Conservation (phyloP, 2,888 invertebrate genomes). For the Syrista parreyssii region DNA sequence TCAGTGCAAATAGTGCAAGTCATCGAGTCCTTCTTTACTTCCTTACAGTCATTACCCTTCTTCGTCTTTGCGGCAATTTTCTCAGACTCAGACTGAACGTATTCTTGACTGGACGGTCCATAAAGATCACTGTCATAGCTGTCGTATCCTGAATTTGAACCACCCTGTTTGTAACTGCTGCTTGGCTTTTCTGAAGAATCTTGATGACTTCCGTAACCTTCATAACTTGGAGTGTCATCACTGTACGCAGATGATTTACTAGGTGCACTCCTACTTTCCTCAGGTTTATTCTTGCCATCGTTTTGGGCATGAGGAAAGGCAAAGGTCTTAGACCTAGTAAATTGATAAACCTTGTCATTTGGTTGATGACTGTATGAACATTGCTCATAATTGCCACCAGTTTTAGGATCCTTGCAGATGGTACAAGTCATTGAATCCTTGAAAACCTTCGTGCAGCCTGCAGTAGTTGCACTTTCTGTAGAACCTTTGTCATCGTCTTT, state of each 20-base stretch:
- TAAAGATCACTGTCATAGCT: conserved; percentile 14
- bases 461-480: conserved; percentile 1
- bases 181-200: neutral
- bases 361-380: conserved; percentile 71
- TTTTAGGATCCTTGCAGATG: conserved; percentile 69
- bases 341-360: conserved; percentile 57
- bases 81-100: conserved; percentile 71
- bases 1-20: conserved; percentile 81
- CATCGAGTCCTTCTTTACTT: conserved; percentile 74
- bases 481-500: conserved; percentile 15
- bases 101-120: conserved; percentile 53
- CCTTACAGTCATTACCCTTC: conserved; percentile 74
- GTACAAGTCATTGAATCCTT: conserved; percentile 68
- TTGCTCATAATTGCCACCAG: conserved; percentile 70
- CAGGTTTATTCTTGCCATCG: neutral
- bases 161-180: neutral
- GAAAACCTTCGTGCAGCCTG: conserved; percentile 44
- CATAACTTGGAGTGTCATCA: neutral
- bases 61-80: conserved; percentile 73
- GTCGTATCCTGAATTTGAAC: conserved; percentile 7
- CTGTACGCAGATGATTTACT: neutral
- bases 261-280: neutral
- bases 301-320: conserved; percentile 38
- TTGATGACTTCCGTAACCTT: conserved; percentile 8
- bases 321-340: conserved; percentile 51